phyloP scores from a whole-genome alignment of 2,797 vertebrate species.

The Eleutherodactylus coqui region DNA sequence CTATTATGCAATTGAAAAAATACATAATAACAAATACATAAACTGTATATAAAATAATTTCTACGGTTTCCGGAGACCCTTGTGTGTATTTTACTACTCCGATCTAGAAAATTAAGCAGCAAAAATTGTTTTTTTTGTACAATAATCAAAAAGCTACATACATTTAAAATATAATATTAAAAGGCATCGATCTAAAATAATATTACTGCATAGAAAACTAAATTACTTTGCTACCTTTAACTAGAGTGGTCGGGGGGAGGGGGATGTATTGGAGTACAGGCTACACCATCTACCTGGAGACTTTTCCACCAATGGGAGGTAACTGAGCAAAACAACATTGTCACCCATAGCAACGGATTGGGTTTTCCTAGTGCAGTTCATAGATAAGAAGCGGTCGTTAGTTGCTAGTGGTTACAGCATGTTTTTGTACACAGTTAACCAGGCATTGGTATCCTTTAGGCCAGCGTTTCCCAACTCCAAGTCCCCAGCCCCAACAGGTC shows the following conservation, averaged over 20 bases:
- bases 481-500: too few relatives aligned
- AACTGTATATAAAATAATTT: conserved; percentile 34
- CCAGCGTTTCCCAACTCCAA: too few relatives aligned
- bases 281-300: conserved; percentile 26
- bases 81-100: conserved; percentile 11
- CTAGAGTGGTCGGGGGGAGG: conserved; percentile 1
- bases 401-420: conserved; percentile 3
- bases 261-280: conserved; percentile 25
- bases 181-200: conserved; percentile 34
- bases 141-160: conserved; percentile 36
- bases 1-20: conserved; percentile 8
- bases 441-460: background rate
- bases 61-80: conserved; percentile 11
- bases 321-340: background rate
- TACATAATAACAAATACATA: conserved; percentile 27
- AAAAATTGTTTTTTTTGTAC: conserved; percentile 14
- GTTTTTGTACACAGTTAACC: background rate
- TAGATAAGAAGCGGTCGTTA: background rate
- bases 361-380: background rate
- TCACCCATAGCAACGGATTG: background rate
- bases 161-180: conserved; percentile 39
- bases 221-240: conserved; percentile 31
- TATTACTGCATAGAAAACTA: conserved; percentile 71
- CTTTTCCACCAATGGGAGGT: background rate
- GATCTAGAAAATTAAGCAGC: conserved; percentile 42